Evolutionary conservation across 2,797 vertebrate species (phyloP), one percentile per base, ranked within the genome.

Genomic region (Prionace glauca): DNA sequence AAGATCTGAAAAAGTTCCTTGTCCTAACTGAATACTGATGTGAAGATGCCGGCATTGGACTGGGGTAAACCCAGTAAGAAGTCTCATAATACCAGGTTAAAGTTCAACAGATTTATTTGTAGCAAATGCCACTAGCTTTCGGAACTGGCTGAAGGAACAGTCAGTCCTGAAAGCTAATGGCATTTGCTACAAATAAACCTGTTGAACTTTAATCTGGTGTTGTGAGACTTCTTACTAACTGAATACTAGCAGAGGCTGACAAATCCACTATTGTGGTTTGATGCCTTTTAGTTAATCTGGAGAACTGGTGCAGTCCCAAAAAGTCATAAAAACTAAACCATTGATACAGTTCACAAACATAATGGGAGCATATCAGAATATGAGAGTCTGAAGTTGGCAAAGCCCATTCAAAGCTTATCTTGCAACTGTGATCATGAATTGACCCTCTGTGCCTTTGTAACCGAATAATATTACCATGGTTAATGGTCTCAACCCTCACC

Each of bases 321-420:
- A 22, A 22, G 50, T 26, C 84, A 50, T 0, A 50, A 50, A 87
- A 87, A 87, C 24, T 20, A n/a, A 41, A 84, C 41, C 36, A 84
- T 84, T 45, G 2, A 29, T 74, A 65, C 11, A 3, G 20, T 20
- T 1, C 16, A 69, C 67, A 81, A 81, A 81, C 18, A 8, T 41
- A 16, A 41, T 12, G 11, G 84, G 84, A 88, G 10, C 26, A 50
- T 29, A 50, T 88, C 50, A 56, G 26, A 87, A 26, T 87, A 50
- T 18, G 88, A 10, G 11, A 41, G 90, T 92, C 8, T 24, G n/a
- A 67, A 60, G 88, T 91, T 32, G 67, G 32, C n/a, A 45, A 32
- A 91, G 29, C 11, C 67, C 36, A 92, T 69, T 92, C 90, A 92
- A 92, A 69, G n/a, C 90, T 67, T 41, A 92, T 69, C 62, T 92